Evolutionary conservation across 2,113 vertebrate genomes (phyloP).

Genomic region (Coracopsis vasa): DNA sequence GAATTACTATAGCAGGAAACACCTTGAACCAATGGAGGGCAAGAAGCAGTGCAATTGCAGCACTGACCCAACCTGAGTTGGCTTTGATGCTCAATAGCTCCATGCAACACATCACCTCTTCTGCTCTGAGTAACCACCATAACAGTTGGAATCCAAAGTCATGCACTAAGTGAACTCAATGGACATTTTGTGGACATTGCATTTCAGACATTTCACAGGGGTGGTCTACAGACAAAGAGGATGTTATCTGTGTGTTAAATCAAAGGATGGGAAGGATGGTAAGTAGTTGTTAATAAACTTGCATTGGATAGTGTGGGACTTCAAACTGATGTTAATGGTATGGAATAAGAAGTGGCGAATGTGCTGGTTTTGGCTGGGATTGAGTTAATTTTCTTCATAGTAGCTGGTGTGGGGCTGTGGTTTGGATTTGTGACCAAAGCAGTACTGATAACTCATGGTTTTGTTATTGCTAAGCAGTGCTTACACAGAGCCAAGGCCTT

Average conservation of each 20-base stretch:
- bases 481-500: background rate
- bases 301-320: background rate
- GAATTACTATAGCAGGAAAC: background rate
- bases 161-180: background rate
- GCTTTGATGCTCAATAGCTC: background rate
- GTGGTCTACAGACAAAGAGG: background rate
- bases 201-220: background rate
- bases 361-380: background rate
- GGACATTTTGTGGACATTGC: background rate
- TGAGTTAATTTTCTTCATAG: background rate
- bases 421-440: background rate
- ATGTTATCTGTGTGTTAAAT: background rate
- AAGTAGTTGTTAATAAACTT: background rate
- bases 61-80: background rate
- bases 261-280: background rate
- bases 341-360: background rate
- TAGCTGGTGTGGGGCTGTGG: background rate
- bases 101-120: background rate
- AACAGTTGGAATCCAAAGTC: background rate
- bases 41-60: background rate
- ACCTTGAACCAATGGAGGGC: background rate
- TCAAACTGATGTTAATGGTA: background rate
- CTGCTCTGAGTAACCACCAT: background rate
- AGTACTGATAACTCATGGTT: background rate
- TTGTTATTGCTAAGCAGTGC: background rate